A percentile compares a stretch with the other conserved stretches of the same genome.
Conservation (phyloP, 1,140 invertebrate species). For the Bicyclus anynana region DNA sequence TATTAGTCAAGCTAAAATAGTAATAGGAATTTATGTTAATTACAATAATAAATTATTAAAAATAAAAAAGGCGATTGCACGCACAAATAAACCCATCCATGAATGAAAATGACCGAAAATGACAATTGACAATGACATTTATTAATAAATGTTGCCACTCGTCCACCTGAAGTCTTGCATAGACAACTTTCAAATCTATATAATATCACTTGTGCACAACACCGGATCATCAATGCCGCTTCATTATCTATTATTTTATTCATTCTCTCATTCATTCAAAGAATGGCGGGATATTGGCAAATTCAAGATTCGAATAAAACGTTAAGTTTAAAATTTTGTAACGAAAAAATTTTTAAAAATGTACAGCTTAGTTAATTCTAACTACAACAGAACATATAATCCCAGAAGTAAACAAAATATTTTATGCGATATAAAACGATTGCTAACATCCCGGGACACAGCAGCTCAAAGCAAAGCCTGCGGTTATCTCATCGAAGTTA, state of each 20-base stretch:
- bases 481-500: conserved; percentile 55
- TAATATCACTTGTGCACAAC: too few relatives aligned
- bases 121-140: too few relatives aligned
- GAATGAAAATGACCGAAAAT: too few relatives aligned
- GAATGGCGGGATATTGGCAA: neutral
- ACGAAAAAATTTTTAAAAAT: conserved; percentile 25
- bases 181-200: too few relatives aligned
- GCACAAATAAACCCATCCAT: too few relatives aligned
- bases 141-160: too few relatives aligned
- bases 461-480: conserved; percentile 59
- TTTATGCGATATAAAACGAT: conserved; percentile 58
- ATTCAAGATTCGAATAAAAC: neutral
- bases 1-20: too few relatives aligned
- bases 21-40: too few relatives aligned
- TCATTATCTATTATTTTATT: too few relatives aligned
- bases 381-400: conserved; percentile 61
- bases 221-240: too few relatives aligned
- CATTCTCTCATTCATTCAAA: too few relatives aligned
- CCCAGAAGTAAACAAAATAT: conserved; percentile 62
- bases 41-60: neutral
- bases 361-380: conserved; percentile 55
- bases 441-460: conserved; percentile 57
- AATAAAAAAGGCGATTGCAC: neutral
- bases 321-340: neutral
- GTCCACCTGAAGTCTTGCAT: too few relatives aligned